A percentile compares a stretch with the other conserved stretches of the same genome.
Evolutionary conservation across 30 jellyfish, hydroid and myxozoan genomes (phyloP).

Genomic region (Hydractinia echinata): DNA sequence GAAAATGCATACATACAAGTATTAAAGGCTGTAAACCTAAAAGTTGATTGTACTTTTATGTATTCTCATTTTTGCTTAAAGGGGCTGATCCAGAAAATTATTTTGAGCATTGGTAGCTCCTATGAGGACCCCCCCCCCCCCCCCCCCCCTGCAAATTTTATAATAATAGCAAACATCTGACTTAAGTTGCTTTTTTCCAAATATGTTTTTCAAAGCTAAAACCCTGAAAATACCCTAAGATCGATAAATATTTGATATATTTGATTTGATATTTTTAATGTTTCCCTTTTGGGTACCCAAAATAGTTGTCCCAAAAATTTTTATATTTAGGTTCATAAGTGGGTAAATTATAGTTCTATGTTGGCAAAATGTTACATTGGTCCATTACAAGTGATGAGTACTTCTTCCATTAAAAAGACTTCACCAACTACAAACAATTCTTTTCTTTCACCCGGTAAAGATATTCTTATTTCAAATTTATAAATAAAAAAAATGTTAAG

Average conservation of each 20-base stretch:
- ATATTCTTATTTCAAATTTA: too few species aligned
- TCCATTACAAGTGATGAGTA: constrained; percentile 35
- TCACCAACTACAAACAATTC: too few species aligned
- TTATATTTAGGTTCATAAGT: constrained; percentile 64
- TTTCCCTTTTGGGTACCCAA: not conserved
- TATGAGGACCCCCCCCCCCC: too few species aligned
- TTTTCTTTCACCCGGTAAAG: too few species aligned
- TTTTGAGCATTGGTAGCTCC: too few species aligned
- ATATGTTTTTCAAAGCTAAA: too few species aligned
- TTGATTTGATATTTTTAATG: not conserved
- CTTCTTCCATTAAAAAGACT: too few species aligned
- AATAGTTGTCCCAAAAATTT: not conserved
- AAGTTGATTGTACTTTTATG: not conserved
- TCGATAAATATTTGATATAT: not conserved
- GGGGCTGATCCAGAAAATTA: not conserved
- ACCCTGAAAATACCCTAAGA: not conserved
- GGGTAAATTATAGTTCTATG: constrained; percentile 94
- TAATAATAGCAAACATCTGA: too few species aligned
- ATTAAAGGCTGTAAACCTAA: not conserved
- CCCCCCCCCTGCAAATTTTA: too few species aligned
- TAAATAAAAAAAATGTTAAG: too few species aligned
- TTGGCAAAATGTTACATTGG: constrained; percentile 81
- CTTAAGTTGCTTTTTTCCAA: too few species aligned
- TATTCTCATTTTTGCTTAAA: not conserved
- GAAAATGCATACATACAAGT: not conserved